A percentile compares a stretch with the other conserved stretches of the same genome.
Evolutionary conservation across 2,113 vertebrate genomes (phyloP).

Genomic region (Dendropsophus ebraccatus): DNA sequence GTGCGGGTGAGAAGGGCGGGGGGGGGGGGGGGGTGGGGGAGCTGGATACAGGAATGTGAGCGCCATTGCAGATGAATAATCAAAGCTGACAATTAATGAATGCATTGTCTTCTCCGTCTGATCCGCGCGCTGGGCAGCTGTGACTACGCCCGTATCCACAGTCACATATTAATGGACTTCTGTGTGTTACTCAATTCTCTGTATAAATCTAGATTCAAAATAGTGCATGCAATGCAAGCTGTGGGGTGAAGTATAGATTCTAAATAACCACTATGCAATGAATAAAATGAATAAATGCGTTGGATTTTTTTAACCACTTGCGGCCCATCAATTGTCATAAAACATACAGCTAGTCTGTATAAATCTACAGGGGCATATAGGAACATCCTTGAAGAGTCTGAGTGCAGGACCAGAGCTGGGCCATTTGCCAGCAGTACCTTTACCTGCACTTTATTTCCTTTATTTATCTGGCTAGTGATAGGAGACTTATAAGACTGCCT

Average conservation of each 20-base stretch:
- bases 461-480: too few species aligned
- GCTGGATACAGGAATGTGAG: slow-evolving; percentile 11
- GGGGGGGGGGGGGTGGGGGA: not conserved
- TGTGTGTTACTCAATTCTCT: not conserved
- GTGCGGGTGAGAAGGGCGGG: slow-evolving; percentile 9
- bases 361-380: too few species aligned
- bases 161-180: not conserved
- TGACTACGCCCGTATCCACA: not conserved
- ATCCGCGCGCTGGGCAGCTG: not conserved
- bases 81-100: slow-evolving; percentile 48
- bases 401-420: too few species aligned
- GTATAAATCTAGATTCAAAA: not conserved
- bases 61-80: slow-evolving; percentile 40
- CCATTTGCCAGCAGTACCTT: too few species aligned
- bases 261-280: not conserved
- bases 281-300: too few species aligned
- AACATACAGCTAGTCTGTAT: too few species aligned
- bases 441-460: too few species aligned
- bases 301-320: too few species aligned
- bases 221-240: not conserved
- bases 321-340: too few species aligned
- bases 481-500: too few species aligned
- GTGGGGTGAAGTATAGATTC: too few species aligned
- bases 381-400: too few species aligned
- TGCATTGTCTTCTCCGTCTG: slow-evolving; percentile 8